These are phyloP conservation scores for Leptodirus hochenwartii DNA, from an alignment of 2,888 invertebrate species.

Conservation along the genomic window DNA sequence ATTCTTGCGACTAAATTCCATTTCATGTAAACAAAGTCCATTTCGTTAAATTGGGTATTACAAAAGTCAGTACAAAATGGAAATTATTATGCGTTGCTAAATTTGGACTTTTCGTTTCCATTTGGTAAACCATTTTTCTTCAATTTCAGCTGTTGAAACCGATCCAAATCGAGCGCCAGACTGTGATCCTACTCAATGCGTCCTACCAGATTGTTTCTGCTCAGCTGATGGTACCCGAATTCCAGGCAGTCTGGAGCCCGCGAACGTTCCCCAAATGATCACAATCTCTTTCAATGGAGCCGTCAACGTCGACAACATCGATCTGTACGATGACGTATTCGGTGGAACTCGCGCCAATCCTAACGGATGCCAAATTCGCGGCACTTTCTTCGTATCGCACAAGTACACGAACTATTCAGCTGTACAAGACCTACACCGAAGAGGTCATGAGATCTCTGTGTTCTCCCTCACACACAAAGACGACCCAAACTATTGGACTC, in stretches of 20 bases:
- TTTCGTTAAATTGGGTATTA: neutral
- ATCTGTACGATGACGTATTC: slow-evolving; percentile 79
- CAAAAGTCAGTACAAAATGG: neutral
- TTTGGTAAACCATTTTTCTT: slow-evolving; percentile 1
- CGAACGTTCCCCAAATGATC: slow-evolving; percentile 84
- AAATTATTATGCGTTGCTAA: too few species aligned
- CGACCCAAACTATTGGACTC: slow-evolving; percentile 77
- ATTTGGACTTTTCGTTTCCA: too few species aligned
- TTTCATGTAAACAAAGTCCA: too few species aligned
- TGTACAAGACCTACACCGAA: slow-evolving; percentile 73
- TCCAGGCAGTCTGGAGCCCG: slow-evolving; percentile 65
- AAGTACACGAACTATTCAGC: slow-evolving; percentile 85
- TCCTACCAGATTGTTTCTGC: slow-evolving; percentile 82
- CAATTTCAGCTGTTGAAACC: slow-evolving; percentile 53
- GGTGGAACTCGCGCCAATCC: slow-evolving; percentile 71
- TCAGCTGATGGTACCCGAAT: slow-evolving; percentile 83
- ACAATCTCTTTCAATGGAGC: slow-evolving; percentile 87
- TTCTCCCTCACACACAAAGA: slow-evolving; percentile 88
- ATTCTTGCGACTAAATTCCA: neutral
- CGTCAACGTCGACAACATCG: slow-evolving; percentile 82
- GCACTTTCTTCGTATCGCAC: slow-evolving; percentile 83
- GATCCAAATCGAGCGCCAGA: slow-evolving; percentile 87
- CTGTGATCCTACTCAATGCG: slow-evolving; percentile 77
- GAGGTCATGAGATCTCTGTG: slow-evolving; percentile 81
- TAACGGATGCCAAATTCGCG: slow-evolving; percentile 75